Conservation (phyloP, 2,797 vertebrate species). For the Thunnus albacares region DNA sequence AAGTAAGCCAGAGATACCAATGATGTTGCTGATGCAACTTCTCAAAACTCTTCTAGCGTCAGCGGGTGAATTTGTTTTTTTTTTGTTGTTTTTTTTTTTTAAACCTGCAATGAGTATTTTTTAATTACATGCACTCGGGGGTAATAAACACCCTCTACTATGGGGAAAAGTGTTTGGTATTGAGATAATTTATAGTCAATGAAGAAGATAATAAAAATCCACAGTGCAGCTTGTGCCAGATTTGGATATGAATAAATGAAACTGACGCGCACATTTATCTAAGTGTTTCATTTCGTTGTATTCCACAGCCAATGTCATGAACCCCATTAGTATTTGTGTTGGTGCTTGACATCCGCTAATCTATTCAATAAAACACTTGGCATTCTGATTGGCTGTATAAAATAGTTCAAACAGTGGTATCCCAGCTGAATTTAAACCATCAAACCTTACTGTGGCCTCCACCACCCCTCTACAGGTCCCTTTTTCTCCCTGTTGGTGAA, state of each 20-base stretch:
- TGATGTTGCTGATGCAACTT: not conserved
- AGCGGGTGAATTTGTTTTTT: not conserved
- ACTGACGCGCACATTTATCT: not conserved
- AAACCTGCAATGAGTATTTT: slow-evolving; percentile 3
- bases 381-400: not conserved
- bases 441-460: slow-evolving; percentile 1
- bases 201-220: slow-evolving; percentile 11
- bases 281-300: not conserved
- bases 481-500: slow-evolving; percentile 90
- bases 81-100: not conserved
- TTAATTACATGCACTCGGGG: slow-evolving; percentile 28
- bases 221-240: not conserved
- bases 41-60: not conserved
- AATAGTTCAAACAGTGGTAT: not conserved
- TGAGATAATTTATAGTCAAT: slow-evolving; percentile 17
- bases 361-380: not conserved
- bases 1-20: not conserved
- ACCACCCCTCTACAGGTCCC: slow-evolving; percentile 80
- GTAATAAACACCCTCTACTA: slow-evolving; percentile 27
- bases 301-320: not conserved
- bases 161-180: slow-evolving; percentile 14
- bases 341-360: not conserved
- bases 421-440: not conserved
- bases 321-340: not conserved
- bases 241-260: not conserved